phyloP scores from a whole-genome alignment of 1,140 invertebrate genomes.

The Anagrus nilaparvatae region DNA sequence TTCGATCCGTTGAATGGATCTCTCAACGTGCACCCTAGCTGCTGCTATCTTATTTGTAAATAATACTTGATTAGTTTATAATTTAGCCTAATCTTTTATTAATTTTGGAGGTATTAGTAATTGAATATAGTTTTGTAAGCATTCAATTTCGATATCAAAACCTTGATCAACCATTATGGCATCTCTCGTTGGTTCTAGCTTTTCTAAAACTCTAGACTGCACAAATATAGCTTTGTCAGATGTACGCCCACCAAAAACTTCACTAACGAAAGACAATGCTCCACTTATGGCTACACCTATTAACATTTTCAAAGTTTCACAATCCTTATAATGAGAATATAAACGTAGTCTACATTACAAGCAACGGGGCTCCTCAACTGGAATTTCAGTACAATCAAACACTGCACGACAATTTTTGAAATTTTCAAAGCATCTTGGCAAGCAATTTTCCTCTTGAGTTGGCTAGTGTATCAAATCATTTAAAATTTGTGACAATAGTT shows the following conservation, averaged over 20 bases:
- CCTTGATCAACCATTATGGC: conserved; percentile 7
- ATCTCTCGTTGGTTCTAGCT: conserved; percentile 2
- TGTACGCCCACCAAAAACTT: not conserved
- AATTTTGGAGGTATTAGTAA: conserved; percentile 7
- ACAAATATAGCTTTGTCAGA: not conserved
- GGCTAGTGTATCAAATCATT: conserved; percentile 5
- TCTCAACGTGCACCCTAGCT: conserved; percentile 9
- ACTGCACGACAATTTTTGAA: conserved; percentile 6
- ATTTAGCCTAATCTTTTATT: not conserved
- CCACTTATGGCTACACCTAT: conserved; percentile 5
- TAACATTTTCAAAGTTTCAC: conserved; percentile 5
- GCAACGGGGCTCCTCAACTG: conserved; percentile 8
- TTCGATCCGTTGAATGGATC: conserved; percentile 4
- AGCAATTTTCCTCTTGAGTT: conserved; percentile 7
- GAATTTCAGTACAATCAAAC: conserved; percentile 3
- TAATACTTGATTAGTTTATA: not conserved
- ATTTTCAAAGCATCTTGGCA: conserved; percentile 2
- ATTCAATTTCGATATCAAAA: conserved; percentile 6
- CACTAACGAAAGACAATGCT: conserved; percentile 8
- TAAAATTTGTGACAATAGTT: not conserved
- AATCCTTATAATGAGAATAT: not conserved
- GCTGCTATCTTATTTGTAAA: conserved; percentile 5
- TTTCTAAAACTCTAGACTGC: not conserved
- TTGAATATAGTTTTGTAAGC: conserved; percentile 4
- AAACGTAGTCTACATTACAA: not conserved